Evolutionary conservation across 2,113 vertebrate species (phyloP).

Genomic region (Ariopsis seemanni): DNA sequence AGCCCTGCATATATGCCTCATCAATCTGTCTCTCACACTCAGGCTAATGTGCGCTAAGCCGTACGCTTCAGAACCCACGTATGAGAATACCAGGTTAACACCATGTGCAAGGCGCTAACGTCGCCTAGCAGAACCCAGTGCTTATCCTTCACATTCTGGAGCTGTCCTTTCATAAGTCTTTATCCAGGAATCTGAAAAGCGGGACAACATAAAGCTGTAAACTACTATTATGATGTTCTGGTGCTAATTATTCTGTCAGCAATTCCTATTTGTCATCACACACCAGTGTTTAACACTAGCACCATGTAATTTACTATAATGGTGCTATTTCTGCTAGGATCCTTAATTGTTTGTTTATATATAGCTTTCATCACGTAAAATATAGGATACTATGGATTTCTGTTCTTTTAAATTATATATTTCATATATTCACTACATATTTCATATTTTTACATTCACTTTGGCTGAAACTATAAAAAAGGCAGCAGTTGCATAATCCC

Average conservation of each 20-base stretch:
- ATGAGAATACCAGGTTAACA: not conserved
- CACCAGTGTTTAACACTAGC: not conserved
- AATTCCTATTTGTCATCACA: not conserved
- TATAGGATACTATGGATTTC: not conserved
- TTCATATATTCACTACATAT: too few species aligned
- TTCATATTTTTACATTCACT: too few species aligned
- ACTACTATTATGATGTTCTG: not conserved
- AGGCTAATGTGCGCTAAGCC: conserved; percentile 15
- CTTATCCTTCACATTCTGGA: not conserved
- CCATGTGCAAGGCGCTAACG: not conserved
- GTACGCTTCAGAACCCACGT: conserved; percentile 51
- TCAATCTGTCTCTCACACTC: conserved; percentile 37
- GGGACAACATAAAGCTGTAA: not conserved
- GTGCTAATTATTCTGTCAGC: not conserved
- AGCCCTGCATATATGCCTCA: conserved; percentile 33
- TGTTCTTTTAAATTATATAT: not conserved
- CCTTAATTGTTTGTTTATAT: not conserved
- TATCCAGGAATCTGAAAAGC: not conserved
- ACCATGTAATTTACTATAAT: not conserved
- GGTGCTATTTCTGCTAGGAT: not conserved
- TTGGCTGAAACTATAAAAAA: not conserved
- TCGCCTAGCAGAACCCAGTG: not conserved
- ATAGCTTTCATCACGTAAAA: too few species aligned
- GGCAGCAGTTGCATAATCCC: conserved; percentile 37
- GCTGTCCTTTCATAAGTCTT: not conserved